Percentiles rank a stretch among this genome's conserved stretches.
Evolutionary conservation across 2,888 invertebrate genomes (phyloP).

Genomic region (Netelia fuscicornis): DNA sequence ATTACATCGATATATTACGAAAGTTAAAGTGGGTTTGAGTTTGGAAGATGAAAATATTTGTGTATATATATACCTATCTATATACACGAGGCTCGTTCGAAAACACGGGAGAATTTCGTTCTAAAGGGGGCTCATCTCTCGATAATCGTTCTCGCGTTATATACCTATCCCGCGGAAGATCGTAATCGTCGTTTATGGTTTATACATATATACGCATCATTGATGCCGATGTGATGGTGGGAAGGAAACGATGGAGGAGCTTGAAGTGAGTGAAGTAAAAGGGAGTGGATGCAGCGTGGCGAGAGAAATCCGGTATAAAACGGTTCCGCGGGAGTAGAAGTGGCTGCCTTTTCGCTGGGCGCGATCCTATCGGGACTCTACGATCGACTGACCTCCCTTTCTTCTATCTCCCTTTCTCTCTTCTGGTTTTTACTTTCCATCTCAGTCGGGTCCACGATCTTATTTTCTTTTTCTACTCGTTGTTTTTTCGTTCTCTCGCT

Average conservation of each 20-base stretch:
- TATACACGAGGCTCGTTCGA: slow-evolving; percentile 13
- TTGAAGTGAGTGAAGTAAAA: slow-evolving; percentile 3
- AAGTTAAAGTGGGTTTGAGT: background rate
- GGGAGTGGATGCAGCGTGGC: slow-evolving; percentile 34
- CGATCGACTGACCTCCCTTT: slow-evolving; percentile 43
- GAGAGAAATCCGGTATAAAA: slow-evolving; percentile 42
- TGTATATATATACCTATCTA: slow-evolving; percentile 1
- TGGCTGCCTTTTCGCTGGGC: slow-evolving; percentile 51
- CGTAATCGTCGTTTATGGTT: slow-evolving; percentile 58
- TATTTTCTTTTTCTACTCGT: slow-evolving; percentile 35
- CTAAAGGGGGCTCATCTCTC: slow-evolving; percentile 41
- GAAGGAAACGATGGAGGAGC: slow-evolving; percentile 21
- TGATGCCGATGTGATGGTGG: slow-evolving; percentile 31
- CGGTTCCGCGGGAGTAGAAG: slow-evolving; percentile 57
- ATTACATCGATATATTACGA: slow-evolving; percentile 51
- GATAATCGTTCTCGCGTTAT: slow-evolving; percentile 69
- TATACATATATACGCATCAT: slow-evolving; percentile 37
- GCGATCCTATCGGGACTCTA: slow-evolving; percentile 62
- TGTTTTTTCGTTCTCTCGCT: slow-evolving; percentile 44
- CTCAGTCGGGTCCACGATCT: slow-evolving; percentile 59
- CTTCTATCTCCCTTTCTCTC: slow-evolving; percentile 2
- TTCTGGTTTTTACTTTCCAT: slow-evolving; percentile 46
- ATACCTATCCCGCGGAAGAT: slow-evolving; percentile 63
- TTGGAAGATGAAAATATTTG: slow-evolving; percentile 9
- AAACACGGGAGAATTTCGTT: slow-evolving; percentile 60